phyloP scores from a whole-genome alignment of 1,140 invertebrate genomes.

The Sarcophaga peregrina region DNA sequence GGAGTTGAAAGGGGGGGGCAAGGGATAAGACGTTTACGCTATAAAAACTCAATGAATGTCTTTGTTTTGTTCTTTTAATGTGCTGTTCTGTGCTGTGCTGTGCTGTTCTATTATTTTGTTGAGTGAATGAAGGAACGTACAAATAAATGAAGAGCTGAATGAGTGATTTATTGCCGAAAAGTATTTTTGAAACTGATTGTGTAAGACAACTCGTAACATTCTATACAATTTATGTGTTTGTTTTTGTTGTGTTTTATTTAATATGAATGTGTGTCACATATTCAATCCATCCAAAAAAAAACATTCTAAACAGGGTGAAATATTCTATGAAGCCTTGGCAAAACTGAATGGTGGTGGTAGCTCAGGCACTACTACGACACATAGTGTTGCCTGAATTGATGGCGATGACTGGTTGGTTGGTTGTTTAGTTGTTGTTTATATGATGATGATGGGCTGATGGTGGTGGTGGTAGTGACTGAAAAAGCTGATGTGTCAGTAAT shows the following conservation, averaged over 20 bases:
- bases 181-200: slow-evolving; percentile 48
- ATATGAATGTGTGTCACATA: background rate
- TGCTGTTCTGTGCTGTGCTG: too few relatives aligned
- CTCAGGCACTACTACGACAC: too few relatives aligned
- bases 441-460: background rate
- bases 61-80: too few relatives aligned
- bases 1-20: too few relatives aligned
- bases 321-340: background rate
- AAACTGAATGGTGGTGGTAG: background rate
- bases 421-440: background rate
- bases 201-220: slow-evolving; percentile 46
- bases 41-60: too few relatives aligned
- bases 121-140: too few relatives aligned
- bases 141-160: too few relatives aligned
- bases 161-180: too few relatives aligned
- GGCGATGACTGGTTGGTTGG: background rate
- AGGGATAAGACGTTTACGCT: too few relatives aligned
- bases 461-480: slow-evolving; percentile 13
- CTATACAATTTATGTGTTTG: slow-evolving; percentile 33
- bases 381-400: background rate
- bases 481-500: slow-evolving; percentile 35
- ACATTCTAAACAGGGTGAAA: background rate
- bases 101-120: too few relatives aligned
- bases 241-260: background rate
- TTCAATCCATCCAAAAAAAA: background rate